Conservation (phyloP, 2,888 invertebrate genomes). For the Lasioglossum pauxillum region DNA sequence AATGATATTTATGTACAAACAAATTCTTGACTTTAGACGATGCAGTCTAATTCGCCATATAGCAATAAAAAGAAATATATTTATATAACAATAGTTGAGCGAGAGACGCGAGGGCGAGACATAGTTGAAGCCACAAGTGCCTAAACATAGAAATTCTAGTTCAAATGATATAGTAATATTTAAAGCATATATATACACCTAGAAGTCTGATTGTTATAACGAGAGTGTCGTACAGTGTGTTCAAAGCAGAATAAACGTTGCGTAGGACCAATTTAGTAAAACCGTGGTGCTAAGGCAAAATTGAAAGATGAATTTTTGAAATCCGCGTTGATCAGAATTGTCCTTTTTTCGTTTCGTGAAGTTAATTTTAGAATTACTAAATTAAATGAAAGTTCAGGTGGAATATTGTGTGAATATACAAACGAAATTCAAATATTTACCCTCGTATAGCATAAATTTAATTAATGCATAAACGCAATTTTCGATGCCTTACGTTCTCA, state of each 20-base stretch:
- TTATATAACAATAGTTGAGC: constrained; percentile 3
- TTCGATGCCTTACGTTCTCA: constrained; percentile 45
- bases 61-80: constrained; percentile 12
- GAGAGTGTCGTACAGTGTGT: constrained; percentile 24
- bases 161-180: constrained; percentile 8
- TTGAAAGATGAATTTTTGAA: constrained; percentile 1
- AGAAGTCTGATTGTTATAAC: constrained; percentile 27
- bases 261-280: not conserved
- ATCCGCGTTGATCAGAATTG: not conserved
- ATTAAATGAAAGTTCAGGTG: not conserved
- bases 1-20: constrained; percentile 22
- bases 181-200: constrained; percentile 13
- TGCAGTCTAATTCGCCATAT: not conserved
- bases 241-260: constrained; percentile 9
- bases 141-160: constrained; percentile 12
- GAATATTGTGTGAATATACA: not conserved
- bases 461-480: constrained; percentile 48
- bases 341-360: not conserved
- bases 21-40: constrained; percentile 6
- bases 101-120: not conserved
- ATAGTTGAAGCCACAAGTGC: constrained; percentile 9
- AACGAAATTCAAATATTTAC: not conserved
- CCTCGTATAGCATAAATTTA: constrained; percentile 26
- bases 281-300: constrained; percentile 7
- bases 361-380: not conserved